phyloP scores from a whole-genome alignment of 2,113 vertebrate genomes.

The Podiceps cristatus region DNA sequence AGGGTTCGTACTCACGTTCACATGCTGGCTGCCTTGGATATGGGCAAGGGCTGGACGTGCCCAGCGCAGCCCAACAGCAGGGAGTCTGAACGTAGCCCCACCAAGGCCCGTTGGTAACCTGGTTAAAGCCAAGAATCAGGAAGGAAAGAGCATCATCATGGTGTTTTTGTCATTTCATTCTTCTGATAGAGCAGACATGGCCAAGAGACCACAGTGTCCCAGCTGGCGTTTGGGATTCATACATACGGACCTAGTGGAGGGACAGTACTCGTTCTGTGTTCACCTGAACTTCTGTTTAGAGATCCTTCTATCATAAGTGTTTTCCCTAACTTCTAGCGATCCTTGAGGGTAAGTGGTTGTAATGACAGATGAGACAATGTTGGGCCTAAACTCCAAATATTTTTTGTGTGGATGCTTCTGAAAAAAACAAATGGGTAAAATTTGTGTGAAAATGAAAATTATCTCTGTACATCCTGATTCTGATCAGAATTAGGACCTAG shows the following conservation, averaged over 20 bases:
- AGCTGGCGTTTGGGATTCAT: neutral
- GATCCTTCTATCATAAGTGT: neutral
- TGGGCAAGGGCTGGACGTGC: neutral
- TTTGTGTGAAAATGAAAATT: neutral
- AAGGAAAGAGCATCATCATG: neutral
- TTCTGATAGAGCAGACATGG: neutral
- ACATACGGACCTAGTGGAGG: fast-evolving
- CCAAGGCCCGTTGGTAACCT: neutral
- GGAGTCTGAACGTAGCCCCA: neutral
- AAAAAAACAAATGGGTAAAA: neutral
- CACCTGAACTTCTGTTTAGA: neutral
- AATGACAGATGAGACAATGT: neutral
- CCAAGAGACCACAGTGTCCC: neutral
- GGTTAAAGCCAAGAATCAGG: neutral
- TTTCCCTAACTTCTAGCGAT: neutral
- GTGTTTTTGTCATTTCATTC: neutral
- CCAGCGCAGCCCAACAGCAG: neutral
- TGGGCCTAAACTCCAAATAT: neutral
- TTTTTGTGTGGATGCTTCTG: neutral
- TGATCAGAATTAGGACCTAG: neutral
- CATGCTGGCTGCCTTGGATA: neutral
- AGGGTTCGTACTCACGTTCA: neutral
- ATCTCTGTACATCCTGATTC: neutral
- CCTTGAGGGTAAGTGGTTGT: neutral
- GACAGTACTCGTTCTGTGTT: neutral